Evolutionary conservation across 2,797 vertebrate genomes (phyloP).

Genomic region (Crenuchus spilurus): DNA sequence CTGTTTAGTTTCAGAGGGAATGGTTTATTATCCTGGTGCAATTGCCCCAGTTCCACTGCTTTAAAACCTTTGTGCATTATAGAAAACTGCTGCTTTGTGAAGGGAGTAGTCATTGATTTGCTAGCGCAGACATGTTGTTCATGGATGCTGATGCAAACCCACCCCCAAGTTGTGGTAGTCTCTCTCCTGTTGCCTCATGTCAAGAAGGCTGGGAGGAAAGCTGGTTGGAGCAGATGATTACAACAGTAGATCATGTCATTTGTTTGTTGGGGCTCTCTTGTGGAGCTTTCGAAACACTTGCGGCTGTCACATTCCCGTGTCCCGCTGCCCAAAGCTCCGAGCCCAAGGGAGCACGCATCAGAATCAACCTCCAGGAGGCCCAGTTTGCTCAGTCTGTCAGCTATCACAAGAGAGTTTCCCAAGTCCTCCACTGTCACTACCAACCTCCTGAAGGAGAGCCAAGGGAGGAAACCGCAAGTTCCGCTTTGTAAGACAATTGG

Average conservation of each 20-base stretch:
- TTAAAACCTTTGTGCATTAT: conserved; percentile 39
- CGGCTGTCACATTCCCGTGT: conserved; percentile 27
- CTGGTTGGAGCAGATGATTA: conserved; percentile 1
- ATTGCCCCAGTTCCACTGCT: not conserved
- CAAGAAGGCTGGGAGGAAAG: conserved; percentile 6
- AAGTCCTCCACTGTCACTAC: conserved; percentile 38
- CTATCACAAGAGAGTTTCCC: conserved; percentile 39
- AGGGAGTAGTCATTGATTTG: conserved; percentile 20
- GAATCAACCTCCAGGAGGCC: conserved; percentile 32
- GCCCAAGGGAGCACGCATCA: conserved; percentile 28
- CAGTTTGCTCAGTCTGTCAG: conserved; percentile 27
- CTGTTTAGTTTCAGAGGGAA: conserved; percentile 23
- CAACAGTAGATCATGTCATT: conserved; percentile 3
- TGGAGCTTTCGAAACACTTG: not conserved
- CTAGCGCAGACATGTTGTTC: conserved; percentile 22
- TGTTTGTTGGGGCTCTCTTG: not conserved
- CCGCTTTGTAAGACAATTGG: conserved; percentile 51
- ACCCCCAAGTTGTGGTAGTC: not conserved
- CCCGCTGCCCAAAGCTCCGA: conserved; percentile 16
- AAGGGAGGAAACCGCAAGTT: conserved; percentile 46
- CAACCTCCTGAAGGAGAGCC: conserved; percentile 24
- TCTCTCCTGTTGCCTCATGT: conserved; percentile 1
- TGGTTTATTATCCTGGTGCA: conserved; percentile 49
- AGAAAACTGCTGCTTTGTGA: not conserved
- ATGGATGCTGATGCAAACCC: conserved; percentile 5